Percentiles rank a stretch among this genome's conserved stretches.
These are phyloP conservation scores for Crambe crambe DNA, from an alignment of 37 sponge, comb jelly and placozoan species.

Conservation along the genomic window DNA sequence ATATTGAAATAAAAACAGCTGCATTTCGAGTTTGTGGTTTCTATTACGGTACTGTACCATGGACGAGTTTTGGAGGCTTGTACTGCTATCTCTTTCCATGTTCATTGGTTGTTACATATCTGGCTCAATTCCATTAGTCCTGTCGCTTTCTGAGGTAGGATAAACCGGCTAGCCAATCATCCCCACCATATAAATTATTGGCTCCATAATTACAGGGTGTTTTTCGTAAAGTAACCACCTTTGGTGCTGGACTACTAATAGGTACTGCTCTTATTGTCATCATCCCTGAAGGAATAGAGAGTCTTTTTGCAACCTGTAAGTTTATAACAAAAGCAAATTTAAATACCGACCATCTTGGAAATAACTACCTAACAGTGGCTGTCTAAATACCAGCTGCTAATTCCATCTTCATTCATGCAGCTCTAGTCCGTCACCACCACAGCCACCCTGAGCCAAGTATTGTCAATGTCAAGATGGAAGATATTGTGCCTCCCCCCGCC, in stretches of 20 bases:
- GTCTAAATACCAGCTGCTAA: background rate
- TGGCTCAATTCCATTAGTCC: conserved; percentile 86
- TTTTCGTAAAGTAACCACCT: conserved; percentile 74
- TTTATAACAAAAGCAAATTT: no score
- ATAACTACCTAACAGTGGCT: no score
- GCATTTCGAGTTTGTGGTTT: no score
- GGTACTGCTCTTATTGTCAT: conserved; percentile 98
- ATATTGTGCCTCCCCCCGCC: background rate
- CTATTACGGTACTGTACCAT: conserved; percentile 29
- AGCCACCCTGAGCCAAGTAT: background rate
- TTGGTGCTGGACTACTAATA: conserved; percentile 96
- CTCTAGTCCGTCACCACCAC: background rate
- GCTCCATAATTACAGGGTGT: conserved; percentile 51
- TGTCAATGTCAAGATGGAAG: background rate
- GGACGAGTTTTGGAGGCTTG: conserved; percentile 77
- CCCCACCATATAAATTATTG: no score
- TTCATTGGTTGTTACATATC: conserved; percentile 91
- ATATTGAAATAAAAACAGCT: no score
- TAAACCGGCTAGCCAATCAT: no score
- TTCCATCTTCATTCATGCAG: background rate
- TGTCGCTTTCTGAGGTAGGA: conserved; percentile 89
- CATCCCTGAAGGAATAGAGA: conserved; percentile 96
- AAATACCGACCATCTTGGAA: no score
- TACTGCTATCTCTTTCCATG: conserved; percentile 85
- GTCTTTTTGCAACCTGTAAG: conserved; percentile 53